A percentile compares a stretch with the other conserved stretches of the same genome.
These are phyloP conservation scores for Meda fulgida DNA, from an alignment of 2,797 vertebrate species.

Conservation along the genomic window DNA sequence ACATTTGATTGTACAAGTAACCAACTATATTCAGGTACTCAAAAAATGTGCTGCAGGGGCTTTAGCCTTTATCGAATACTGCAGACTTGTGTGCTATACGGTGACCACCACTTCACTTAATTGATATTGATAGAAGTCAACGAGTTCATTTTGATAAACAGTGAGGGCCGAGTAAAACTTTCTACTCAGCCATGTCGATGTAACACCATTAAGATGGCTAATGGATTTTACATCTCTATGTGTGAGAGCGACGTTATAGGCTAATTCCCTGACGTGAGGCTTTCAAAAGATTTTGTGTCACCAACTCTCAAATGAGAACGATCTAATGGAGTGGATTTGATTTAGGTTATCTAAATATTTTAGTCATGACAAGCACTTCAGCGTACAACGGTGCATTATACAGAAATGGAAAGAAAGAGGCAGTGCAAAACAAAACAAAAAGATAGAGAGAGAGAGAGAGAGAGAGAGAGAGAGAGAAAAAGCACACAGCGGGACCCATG, in stretches of 20 bases:
- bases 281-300: slow-evolving; percentile 58
- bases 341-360: slow-evolving; percentile 50
- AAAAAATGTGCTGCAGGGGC: neutral
- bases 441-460: neutral
- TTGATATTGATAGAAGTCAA: slow-evolving; percentile 23
- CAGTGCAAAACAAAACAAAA: slow-evolving; percentile 9
- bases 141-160: slow-evolving; percentile 35
- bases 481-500: slow-evolving; percentile 29
- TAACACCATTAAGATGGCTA: slow-evolving; percentile 53
- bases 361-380: slow-evolving; percentile 42
- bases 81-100: neutral
- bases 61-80: neutral
- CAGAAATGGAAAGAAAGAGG: neutral
- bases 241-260: slow-evolving; percentile 60
- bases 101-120: neutral
- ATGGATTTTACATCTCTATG: slow-evolving; percentile 58
- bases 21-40: neutral
- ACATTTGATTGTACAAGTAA: neutral
- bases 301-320: slow-evolving; percentile 44
- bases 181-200: slow-evolving; percentile 43
- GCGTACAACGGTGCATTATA: neutral
- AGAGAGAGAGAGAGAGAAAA: neutral
- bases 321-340: slow-evolving; percentile 49
- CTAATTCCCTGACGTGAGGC: slow-evolving; percentile 48
- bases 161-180: slow-evolving; percentile 55